Base-by-base conservation (phyloP, 2,113 vertebrate species). In the Syngnathus floridae region DNA sequence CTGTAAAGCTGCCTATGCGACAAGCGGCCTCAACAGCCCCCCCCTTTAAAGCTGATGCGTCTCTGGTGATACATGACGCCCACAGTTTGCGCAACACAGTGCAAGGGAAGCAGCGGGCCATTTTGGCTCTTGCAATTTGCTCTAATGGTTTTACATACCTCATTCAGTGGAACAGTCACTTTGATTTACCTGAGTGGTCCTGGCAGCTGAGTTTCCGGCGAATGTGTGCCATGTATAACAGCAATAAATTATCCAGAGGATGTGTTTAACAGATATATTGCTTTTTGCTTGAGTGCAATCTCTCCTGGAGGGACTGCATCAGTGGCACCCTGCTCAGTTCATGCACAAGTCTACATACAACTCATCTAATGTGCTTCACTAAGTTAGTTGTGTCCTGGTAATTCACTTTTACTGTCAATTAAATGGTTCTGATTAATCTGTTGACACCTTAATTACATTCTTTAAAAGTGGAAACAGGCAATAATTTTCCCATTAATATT, bases 121-220 rank as follows among this genome's bases (percentile, higher is more conserved):
- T 56, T 54, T 46, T 65, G 78, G 67, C 66, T 79, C 52, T 72
- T 77, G 76, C 82, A 86, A 82, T 88, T 83, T 81, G 61, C 70
- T 75, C 77, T 82, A 84, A 85, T 84, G 78, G 79, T 86, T 87
- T 83, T 83, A 84, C 81, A 84, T 78, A 83, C 66, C 71, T 76
- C 81, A 73, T 75, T 82, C 86, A 78, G 72, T 69, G 81, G 77
- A 86, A 83, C 73, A 87, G 86, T 87, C 87, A 84, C 81, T 88
- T 87, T 90, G 90, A 91, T 90, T 90, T 88, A 91, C 88, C 88
- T 89, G 83, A 75, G 74, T 35, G 41, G 69, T 76, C 67, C 60
- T 65, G 73, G 77, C 69, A 80, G 80, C 76, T 70, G 79, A 71
- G 79, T 82, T 79, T 83, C 77, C 65, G 64, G 79, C 45, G 71